These are phyloP conservation scores for Caenorhabditis latens DNA, from an alignment of 1,140 invertebrate species.

Conservation along the genomic window DNA sequence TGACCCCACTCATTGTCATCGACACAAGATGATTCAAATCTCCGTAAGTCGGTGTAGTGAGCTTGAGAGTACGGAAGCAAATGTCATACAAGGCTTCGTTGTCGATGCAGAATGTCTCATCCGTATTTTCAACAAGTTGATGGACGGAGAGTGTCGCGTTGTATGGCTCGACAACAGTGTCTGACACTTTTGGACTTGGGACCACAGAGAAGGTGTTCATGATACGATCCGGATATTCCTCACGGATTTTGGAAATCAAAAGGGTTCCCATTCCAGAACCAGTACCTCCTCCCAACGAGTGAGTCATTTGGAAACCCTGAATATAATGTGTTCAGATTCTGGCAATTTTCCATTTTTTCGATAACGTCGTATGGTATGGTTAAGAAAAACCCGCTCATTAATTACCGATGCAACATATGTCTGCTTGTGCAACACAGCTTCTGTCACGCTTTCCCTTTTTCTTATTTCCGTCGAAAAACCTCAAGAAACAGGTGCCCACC, in stretches of 20 bases:
- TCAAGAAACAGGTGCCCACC: constrained; percentile 37
- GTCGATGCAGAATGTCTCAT: constrained; percentile 87
- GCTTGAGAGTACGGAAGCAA: constrained; percentile 85
- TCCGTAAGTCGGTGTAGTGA: constrained; percentile 86
- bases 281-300: constrained; percentile 80
- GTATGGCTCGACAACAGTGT: constrained; percentile 86
- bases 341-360: not conserved
- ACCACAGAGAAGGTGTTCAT: constrained; percentile 93
- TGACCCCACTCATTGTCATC: constrained; percentile 87
- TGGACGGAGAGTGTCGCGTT: constrained; percentile 85
- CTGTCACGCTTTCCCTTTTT: not conserved
- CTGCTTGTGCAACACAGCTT: not conserved
- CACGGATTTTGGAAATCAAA: constrained; percentile 81
- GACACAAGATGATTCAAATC: constrained; percentile 87
- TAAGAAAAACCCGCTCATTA: too few species aligned
- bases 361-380: too few species aligned
- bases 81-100: constrained; percentile 88
- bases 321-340: not conserved
- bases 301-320: constrained; percentile 80
- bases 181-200: constrained; percentile 86
- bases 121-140: constrained; percentile 85
- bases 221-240: constrained; percentile 86
- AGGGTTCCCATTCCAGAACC: constrained; percentile 82
- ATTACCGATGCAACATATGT: not conserved
- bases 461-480: not conserved